A percentile compares a stretch with the other conserved stretches of the same genome.
phyloP scores from a whole-genome alignment of 2,888 invertebrate genomes.

The Antitype chi region DNA sequence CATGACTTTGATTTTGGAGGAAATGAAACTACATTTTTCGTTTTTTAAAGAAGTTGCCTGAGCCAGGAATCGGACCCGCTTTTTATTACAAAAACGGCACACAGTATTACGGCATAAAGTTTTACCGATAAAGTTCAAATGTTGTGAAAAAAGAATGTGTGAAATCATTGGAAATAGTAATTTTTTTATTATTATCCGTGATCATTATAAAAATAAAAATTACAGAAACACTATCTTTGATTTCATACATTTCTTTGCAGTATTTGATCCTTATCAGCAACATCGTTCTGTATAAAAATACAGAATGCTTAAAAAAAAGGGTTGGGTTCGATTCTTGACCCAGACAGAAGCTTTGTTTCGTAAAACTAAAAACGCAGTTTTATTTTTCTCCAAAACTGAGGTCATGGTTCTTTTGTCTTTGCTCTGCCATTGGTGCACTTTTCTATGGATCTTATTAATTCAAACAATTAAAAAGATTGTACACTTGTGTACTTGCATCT shows the following conservation, averaged over 20 bases:
- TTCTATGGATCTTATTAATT: not conserved
- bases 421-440: not conserved
- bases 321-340: not conserved
- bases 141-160: not conserved
- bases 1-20: not conserved
- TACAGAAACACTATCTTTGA: not conserved
- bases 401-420: not conserved
- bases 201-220: not conserved
- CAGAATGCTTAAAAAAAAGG: too few relatives aligned
- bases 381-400: not conserved
- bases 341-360: not conserved
- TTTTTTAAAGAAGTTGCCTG: not conserved
- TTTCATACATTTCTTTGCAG: not conserved
- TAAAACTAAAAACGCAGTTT: not conserved
- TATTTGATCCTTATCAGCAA: not conserved
- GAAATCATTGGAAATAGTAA: not conserved
- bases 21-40: not conserved
- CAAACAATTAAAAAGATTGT: not conserved
- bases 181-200: not conserved
- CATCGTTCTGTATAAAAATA: not conserved
- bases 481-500: not conserved
- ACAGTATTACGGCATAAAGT: not conserved
- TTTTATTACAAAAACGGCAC: not conserved
- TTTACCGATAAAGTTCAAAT: not conserved
- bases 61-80: not conserved